Conservation (phyloP, 2,797 vertebrate genomes). For the Anas georgica region DNA sequence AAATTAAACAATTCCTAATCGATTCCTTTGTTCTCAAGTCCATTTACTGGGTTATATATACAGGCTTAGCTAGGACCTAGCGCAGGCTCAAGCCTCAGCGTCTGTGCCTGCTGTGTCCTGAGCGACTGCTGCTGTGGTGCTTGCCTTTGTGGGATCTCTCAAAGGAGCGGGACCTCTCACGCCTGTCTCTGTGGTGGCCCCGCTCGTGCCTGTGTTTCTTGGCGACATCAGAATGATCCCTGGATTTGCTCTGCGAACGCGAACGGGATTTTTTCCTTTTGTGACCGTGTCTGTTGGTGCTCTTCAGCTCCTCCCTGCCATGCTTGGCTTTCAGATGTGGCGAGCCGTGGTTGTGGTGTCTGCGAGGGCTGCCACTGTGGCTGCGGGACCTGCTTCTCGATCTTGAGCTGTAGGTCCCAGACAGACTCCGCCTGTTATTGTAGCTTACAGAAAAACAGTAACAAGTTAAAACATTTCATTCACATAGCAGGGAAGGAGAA, state of each 20-base stretch:
- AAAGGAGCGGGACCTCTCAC: constrained; percentile 92
- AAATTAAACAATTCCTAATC: constrained; percentile 63
- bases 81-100: constrained; percentile 79
- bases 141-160: constrained; percentile 95
- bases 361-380: constrained; percentile 90
- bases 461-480: neutral
- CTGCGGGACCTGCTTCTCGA: constrained; percentile 95
- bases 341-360: constrained; percentile 87
- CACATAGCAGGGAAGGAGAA: rapidly evolving
- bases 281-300: constrained; percentile 88
- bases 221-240: constrained; percentile 84
- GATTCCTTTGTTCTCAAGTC: constrained; percentile 70
- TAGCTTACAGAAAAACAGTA: constrained; percentile 79
- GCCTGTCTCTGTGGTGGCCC: constrained; percentile 88
- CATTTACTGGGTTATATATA: constrained; percentile 77
- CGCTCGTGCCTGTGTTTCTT: constrained; percentile 98
- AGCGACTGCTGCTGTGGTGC: constrained; percentile 89
- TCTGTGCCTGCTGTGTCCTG: constrained; percentile 90
- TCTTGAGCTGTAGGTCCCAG: constrained; percentile 96
- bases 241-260: constrained; percentile 88
- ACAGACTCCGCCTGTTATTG: constrained; percentile 93
- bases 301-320: constrained; percentile 88
- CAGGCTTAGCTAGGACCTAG: neutral
- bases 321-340: constrained; percentile 93
- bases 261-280: constrained; percentile 94